phyloP scores from a whole-genome alignment of 2,797 vertebrate genomes.

The Bryconaethiops microstoma region DNA sequence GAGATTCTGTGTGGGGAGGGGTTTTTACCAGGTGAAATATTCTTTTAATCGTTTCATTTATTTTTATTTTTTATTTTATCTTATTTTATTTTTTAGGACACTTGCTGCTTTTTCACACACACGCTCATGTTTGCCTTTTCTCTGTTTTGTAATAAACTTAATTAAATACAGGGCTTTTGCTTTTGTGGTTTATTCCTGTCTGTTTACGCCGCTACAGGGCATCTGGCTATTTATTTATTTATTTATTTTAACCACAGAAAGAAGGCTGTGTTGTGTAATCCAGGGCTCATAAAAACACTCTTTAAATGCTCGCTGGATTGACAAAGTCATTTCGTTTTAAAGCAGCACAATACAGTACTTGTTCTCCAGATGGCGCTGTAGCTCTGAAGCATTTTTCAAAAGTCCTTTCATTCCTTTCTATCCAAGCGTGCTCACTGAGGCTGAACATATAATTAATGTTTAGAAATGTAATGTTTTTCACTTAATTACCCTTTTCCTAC shows the following conservation, averaged over 20 bases:
- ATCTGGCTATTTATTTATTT: neutral
- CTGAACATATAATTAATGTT: neutral
- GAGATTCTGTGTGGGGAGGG: neutral
- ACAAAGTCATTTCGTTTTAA: too few species aligned
- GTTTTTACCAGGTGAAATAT: slow-evolving; percentile 12
- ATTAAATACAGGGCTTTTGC: slow-evolving; percentile 34
- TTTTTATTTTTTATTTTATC: neutral
- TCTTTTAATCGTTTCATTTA: slow-evolving; percentile 29
- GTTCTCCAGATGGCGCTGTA: neutral
- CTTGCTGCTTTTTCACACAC: slow-evolving; percentile 34
- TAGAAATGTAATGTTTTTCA: neutral
- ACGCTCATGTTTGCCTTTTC: slow-evolving; percentile 55
- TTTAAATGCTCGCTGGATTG: neutral
- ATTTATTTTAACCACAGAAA: neutral
- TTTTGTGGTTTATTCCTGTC: slow-evolving; percentile 10
- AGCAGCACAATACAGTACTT: neutral
- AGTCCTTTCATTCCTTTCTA: neutral
- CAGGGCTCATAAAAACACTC: neutral
- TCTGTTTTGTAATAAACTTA: slow-evolving; percentile 59
- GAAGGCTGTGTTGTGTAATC: neutral
- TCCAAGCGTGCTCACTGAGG: neutral
- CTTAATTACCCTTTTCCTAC: neutral
- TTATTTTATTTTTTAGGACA: slow-evolving; percentile 35
- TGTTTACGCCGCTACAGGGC: neutral
- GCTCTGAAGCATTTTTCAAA: neutral